Evolutionary conservation across 2,797 vertebrate genomes (phyloP).

Genomic region (Alosa sapidissima): DNA sequence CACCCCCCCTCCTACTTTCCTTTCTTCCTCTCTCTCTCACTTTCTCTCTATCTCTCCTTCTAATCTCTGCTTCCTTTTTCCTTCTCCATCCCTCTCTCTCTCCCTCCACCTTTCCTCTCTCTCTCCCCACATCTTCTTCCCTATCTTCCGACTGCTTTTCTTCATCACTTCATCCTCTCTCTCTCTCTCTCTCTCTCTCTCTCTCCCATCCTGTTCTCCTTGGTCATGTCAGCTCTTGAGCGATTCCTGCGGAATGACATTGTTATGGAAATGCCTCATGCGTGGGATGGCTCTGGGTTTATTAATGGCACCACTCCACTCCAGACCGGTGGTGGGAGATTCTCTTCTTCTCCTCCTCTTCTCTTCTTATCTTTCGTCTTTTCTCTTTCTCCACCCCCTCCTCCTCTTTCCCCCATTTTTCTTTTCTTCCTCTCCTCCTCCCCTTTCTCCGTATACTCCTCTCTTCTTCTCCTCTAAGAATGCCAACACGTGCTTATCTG

Average conservation of each 20-base stretch:
- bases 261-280: not conserved
- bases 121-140: not conserved
- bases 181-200: not conserved
- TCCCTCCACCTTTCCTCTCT: not conserved
- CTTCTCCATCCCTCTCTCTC: constrained; percentile 19
- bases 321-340: not conserved
- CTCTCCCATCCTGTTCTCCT: not conserved
- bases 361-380: not conserved
- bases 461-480: not conserved
- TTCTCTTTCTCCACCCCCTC: not conserved
- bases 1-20: not conserved
- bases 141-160: not conserved
- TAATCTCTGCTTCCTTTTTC: too few species aligned
- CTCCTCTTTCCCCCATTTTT: not conserved
- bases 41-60: not conserved
- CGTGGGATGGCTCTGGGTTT: not conserved
- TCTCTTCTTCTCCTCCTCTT: not conserved
- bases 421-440: not conserved
- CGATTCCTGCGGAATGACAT: not conserved
- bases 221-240: not conserved
- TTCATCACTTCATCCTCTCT: not conserved
- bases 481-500: not conserved
- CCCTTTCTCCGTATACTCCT: not conserved
- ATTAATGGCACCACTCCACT: not conserved
- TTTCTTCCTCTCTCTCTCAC: not conserved